Base-by-base conservation (phyloP, 2,113 vertebrate genomes). In the Phrynosoma platyrhinos region DNA sequence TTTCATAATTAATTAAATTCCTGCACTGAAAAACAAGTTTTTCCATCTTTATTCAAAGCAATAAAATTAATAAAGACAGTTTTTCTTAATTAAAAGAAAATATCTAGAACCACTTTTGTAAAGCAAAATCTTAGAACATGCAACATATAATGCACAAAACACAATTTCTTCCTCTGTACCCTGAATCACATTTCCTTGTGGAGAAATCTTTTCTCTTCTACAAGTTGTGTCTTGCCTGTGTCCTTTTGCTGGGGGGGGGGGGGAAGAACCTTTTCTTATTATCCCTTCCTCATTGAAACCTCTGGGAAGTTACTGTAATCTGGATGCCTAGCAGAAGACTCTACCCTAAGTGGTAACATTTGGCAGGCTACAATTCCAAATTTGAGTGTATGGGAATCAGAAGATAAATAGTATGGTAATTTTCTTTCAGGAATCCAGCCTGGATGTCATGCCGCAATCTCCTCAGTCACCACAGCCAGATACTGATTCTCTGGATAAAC, bases 401-500 rank as follows among this genome's bases (percentile, higher is more conserved):
- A 16, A 13, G 82, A 72, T 87, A n/a, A 78, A 81, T 78, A 86
- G 21, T 87, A 1, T 90, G 85, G 42, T 32, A 47, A 87, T 89
- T 81, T 71, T 71, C 10, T 96, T 96, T 62, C 91, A 95, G 93
- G 96, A 99, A 96, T 98, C 97, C 0, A 98, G 97, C 93, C 97
- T 97, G 1, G 98, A 98, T n/a, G 97, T 97, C 25, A 93, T 97
- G 66, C 97, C 98, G 0, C 95, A 98, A 85, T 98, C 98, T 47
- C 98, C 98, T 0, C 97, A 98, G 82, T 96, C 97, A 0, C 97
- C 97, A 1, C 97, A 98, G 10, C 97, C 98, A 14, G 98, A 98
- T 90, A 91, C 96, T 0, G 98, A 98, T 94, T 97, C 98, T 74
- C 84, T 97, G 94, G 98, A 99, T 94, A 99, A 99, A 86, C 98